These are phyloP conservation scores for Reinhardtius hippoglossoides DNA, from an alignment of 2,113 vertebrate genomes.

Conservation along the genomic window DNA sequence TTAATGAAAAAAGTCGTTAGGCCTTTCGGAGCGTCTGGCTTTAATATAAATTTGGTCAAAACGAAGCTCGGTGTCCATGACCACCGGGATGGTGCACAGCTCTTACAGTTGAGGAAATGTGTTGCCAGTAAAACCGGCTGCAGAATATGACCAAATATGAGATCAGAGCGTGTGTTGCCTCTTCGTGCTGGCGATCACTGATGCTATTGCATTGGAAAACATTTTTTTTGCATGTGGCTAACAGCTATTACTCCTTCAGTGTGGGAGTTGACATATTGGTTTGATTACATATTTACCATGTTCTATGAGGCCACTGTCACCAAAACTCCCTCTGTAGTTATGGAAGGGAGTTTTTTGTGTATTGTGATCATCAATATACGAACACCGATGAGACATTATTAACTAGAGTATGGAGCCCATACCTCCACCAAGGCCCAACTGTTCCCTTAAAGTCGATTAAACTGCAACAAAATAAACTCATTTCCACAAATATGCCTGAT, in stretches of 20 bases:
- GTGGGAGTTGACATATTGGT: too few relatives aligned
- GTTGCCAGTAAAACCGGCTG: slow-evolving; percentile 20
- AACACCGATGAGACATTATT: too few relatives aligned
- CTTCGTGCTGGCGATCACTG: slow-evolving; percentile 1
- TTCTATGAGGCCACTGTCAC: too few relatives aligned
- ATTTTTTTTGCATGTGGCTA: neutral
- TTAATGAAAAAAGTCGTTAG: slow-evolving; percentile 52
- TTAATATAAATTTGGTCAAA: slow-evolving; percentile 51
- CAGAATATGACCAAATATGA: slow-evolving; percentile 18
- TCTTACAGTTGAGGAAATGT: slow-evolving; percentile 8
- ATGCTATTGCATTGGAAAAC: neutral
- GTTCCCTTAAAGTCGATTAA: too few relatives aligned
- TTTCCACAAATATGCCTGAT: too few relatives aligned
- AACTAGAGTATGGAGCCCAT: too few relatives aligned
- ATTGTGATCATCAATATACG: too few relatives aligned
- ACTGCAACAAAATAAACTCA: too few relatives aligned
- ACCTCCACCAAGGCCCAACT: too few relatives aligned
- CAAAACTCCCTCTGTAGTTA: too few relatives aligned
- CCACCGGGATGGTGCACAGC: neutral
- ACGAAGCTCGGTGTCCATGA: slow-evolving; percentile 30
- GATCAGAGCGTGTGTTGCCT: neutral
- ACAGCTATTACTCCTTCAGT: slow-evolving; percentile 44
- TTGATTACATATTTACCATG: too few relatives aligned
- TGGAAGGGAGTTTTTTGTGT: too few relatives aligned
- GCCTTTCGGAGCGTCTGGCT: slow-evolving; percentile 39